Base-by-base conservation (phyloP, 1,140 invertebrate genomes). In the Apis laboriosa region DNA sequence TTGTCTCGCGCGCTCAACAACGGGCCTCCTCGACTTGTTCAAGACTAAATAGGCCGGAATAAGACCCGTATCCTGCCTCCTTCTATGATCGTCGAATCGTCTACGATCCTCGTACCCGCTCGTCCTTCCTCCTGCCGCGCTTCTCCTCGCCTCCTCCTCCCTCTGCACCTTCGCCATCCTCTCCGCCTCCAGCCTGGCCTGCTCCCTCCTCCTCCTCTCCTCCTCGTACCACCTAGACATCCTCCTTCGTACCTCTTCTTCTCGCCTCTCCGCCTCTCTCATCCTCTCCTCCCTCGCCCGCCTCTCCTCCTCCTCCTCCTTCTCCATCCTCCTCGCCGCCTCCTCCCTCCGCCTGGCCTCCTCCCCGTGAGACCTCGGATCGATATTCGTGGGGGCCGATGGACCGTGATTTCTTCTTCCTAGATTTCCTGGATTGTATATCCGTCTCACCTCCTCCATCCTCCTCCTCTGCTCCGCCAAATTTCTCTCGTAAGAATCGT, bases 221-320 rank as follows among this genome's bases (percentile, higher is more conserved):
- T 90, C 90, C 51, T 91, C 89, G 67, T 86, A 88, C 21, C 75
- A 77, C 1, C 82, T 86, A 5, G 89, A 90, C 63, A 90, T 80
- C 28, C 17, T 56, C 51, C 79, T 84, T 11, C 81, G 83, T 28
- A 43, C 24, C 53, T 91, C 89, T 34, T 85, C 71, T 56, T 90
- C 90, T 49, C 89, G 84, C 28, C 82, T 89, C n/a, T 63, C 15
- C 55, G 64, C 84, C 71, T 85, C 86, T 17, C 56, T 83, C 28
- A 72, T 82, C 17, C 71, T 74, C 53, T 63, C 66, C 49, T 84
- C 73, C 58, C 79, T 60, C 9, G 19, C 43, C 58, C 68, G 72
- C 13, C 73, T 55, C 55, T 17, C 9, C 84, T 74, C 7, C 17
- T 19, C 19, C 17, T 64, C 24, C 24, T 86, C 70, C 68, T 84